phyloP scores from a whole-genome alignment of 2,797 vertebrate species.

The Scolopax rusticola region DNA sequence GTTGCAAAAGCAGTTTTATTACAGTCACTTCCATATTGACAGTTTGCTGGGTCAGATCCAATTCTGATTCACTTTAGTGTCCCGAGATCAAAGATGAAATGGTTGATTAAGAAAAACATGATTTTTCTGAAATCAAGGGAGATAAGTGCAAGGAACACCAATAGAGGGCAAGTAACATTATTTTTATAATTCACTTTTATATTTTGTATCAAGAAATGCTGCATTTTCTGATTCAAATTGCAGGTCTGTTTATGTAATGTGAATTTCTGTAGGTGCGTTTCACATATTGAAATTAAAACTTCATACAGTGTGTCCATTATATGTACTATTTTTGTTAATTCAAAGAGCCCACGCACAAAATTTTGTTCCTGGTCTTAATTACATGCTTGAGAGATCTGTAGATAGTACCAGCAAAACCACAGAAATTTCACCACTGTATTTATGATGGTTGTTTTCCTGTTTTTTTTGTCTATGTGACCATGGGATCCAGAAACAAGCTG shows the following conservation, averaged over 20 bases:
- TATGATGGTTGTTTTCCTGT: neutral
- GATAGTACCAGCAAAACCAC: neutral
- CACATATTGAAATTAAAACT: constrained; percentile 53
- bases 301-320: constrained; percentile 17
- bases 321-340: constrained; percentile 45
- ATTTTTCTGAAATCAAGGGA: constrained; percentile 40
- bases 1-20: constrained; percentile 45
- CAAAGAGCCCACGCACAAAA: constrained; percentile 15
- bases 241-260: constrained; percentile 42
- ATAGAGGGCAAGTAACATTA: constrained; percentile 43
- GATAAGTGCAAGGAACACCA: constrained; percentile 19
- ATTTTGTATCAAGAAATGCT: constrained; percentile 72
- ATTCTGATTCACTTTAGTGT: neutral
- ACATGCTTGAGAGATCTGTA: neutral
- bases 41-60: neutral
- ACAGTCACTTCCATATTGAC: neutral
- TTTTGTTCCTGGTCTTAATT: neutral
- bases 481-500: neutral
- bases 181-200: constrained; percentile 77
- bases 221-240: constrained; percentile 73
- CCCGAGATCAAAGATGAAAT: neutral
- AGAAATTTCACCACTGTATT: neutral
- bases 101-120: neutral
- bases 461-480: rapidly evolving
- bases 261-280: constrained; percentile 64